phyloP scores from a whole-genome alignment of 2,797 vertebrate species.

The Triplophysa yarkandensis region DNA sequence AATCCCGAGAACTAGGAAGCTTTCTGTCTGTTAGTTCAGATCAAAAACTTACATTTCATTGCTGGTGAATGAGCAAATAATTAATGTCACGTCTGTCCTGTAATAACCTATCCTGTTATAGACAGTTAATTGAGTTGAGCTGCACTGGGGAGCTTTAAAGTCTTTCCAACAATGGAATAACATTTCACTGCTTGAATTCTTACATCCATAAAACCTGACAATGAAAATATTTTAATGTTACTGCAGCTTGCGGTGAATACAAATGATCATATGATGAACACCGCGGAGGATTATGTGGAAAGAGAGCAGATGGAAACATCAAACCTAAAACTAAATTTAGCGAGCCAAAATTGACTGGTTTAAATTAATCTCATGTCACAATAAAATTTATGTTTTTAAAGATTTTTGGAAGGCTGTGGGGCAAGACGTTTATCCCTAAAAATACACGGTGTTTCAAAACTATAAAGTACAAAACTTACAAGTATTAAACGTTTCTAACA shows the following conservation, averaged over 20 bases:
- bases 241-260: conserved; percentile 2
- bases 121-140: conserved; percentile 52
- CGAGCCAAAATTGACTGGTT: not conserved
- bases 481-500: too few species aligned
- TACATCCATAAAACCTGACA: conserved; percentile 22
- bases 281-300: not conserved
- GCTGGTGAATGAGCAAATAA: conserved; percentile 54
- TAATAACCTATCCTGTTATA: conserved; percentile 59
- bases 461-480: not conserved
- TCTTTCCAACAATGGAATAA: conserved; percentile 23
- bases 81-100: conserved; percentile 38
- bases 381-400: not conserved
- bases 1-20: conserved; percentile 48
- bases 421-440: not conserved
- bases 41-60: conserved; percentile 61
- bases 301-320: not conserved
- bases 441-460: not conserved
- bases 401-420: not conserved
- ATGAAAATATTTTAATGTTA: conserved; percentile 17
- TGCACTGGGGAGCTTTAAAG: conserved; percentile 56
- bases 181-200: conserved; percentile 15
- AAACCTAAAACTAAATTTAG: too few species aligned
- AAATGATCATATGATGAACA: conserved; percentile 10
- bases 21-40: conserved; percentile 61
- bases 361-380: not conserved